Evolutionary conservation across 1,140 invertebrate species (phyloP).

Genomic region (Teleopsis dalmanni): DNA sequence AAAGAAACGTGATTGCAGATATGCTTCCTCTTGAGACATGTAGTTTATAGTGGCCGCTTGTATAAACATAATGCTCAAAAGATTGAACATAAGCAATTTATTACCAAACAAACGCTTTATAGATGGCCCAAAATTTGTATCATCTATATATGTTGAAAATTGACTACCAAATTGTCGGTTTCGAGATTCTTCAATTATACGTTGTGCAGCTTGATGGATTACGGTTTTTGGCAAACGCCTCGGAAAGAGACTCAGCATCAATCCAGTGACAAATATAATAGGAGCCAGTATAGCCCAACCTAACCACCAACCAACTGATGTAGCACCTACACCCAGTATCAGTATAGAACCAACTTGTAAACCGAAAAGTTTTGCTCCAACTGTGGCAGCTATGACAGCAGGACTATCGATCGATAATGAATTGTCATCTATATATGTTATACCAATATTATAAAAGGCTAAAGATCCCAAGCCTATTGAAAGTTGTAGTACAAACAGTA

Average conservation of each 20-base stretch:
- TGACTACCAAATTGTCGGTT: conserved; percentile 27
- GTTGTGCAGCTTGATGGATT: conserved; percentile 50
- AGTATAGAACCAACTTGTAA: conserved; percentile 39
- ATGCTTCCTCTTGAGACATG: conserved; percentile 49
- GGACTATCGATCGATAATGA: conserved; percentile 52
- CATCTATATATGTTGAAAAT: conserved; percentile 35
- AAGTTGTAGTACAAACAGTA: conserved; percentile 54
- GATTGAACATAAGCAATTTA: conserved; percentile 53
- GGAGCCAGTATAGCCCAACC: conserved; percentile 56
- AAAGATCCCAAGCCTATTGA: conserved; percentile 52
- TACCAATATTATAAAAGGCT: conserved; percentile 56
- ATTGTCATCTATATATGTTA: conserved; percentile 63
- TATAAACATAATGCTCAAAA: conserved; percentile 50
- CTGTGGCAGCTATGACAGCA: conserved; percentile 24
- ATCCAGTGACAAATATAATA: conserved; percentile 48
- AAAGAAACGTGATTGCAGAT: conserved; percentile 54
- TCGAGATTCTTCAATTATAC: conserved; percentile 37
- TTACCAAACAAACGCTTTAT: conserved; percentile 53
- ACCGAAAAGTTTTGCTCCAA: conserved; percentile 34
- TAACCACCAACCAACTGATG: conserved; percentile 42
- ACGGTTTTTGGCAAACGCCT: conserved; percentile 49
- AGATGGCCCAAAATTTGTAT: conserved; percentile 48
- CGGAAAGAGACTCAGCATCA: conserved; percentile 53
- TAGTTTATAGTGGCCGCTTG: conserved; percentile 53
- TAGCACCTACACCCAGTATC: conserved; percentile 29